Base-by-base conservation (phyloP, 1,140 invertebrate genomes). In the Dreissena polymorpha region DNA sequence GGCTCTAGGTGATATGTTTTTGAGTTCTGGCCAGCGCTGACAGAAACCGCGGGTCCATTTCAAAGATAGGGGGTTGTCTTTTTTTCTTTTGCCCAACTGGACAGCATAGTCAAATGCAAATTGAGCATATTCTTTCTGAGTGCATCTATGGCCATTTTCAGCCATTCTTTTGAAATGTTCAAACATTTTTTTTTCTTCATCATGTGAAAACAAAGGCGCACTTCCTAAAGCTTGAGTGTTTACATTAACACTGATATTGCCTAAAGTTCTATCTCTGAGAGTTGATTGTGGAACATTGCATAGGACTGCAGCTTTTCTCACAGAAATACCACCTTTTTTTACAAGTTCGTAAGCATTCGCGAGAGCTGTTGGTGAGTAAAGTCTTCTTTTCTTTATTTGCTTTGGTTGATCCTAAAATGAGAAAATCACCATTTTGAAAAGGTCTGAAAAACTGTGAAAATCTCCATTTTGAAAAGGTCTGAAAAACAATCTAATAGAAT, bases 21-120 rank as follows among this genome's bases (percentile, higher is more conserved):
- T 51, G 5, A 74, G 67, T 14, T 80, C 64, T n/a, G 74, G 85
- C 76, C 81, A 74, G 14, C 70, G 70, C 16, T 51, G 57, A 2
- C 77, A 70, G n/a, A 82, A 86, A 60, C 21, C 51, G 10, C 51
- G 16, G 71, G 74, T 72, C 81, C 81, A 86, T 50, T 63, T 53
- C 3, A 75, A 18, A n/a, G 72, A 25, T 18, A 83, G 57, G 13
- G 78, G 73, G 13, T 83, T 70, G 10, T 74, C 57, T n/a, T 51
- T 51, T 10, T n/a, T 63, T 29, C 73, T 67, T 63, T 51, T 60
- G 10, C 18, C 23, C 8, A 68, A 18, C 14, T 64, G 53, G 21
- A 75, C 39, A 14, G 80, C 71, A 83, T 71, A 71, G 67, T 83
- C 68, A 50, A 25, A 55, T 10, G 72, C 81, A 39, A 83, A 16